Evolutionary conservation across 1,140 invertebrate species (phyloP).

Genomic region (Rhopalosiphum padi): DNA sequence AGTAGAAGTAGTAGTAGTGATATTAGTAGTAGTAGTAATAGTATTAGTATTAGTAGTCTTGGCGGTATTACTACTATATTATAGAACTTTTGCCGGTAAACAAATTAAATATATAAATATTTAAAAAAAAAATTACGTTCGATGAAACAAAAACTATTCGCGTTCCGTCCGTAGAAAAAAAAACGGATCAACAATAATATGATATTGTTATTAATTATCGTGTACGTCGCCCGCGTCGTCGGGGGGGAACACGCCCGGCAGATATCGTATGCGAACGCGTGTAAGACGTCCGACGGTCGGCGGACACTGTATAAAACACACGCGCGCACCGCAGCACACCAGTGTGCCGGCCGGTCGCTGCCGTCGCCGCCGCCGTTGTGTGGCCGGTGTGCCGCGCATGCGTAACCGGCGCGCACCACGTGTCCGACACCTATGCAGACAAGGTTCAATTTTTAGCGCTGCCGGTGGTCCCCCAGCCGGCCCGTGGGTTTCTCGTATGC

Average conservation of each 20-base stretch:
- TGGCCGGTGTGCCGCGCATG: constrained; percentile 51
- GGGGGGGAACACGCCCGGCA: constrained; percentile 10
- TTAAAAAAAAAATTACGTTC: background rate
- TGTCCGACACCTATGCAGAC: constrained; percentile 53
- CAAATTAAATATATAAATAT: background rate
- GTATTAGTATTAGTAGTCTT: background rate
- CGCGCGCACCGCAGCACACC: constrained; percentile 48
- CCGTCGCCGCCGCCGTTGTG: constrained; percentile 36
- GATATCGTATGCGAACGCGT: constrained; percentile 30
- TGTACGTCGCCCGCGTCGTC: background rate
- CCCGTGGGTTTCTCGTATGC: background rate
- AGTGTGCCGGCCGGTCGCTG: constrained; percentile 48
- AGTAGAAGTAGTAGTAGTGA: background rate
- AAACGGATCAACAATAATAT: background rate
- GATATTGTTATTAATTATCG: background rate
- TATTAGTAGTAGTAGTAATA: background rate
- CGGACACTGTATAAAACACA: constrained; percentile 47
- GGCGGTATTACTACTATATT: background rate
- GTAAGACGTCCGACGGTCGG: constrained; percentile 49
- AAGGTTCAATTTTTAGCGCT: constrained; percentile 50
- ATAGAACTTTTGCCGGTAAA: background rate
- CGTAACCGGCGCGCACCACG: constrained; percentile 56
- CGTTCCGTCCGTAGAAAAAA: background rate
- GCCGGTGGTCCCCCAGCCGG: constrained; percentile 49
- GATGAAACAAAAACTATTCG: background rate